phyloP scores from a whole-genome alignment of 2,888 invertebrate genomes.

The Dryobotodes eremita region DNA sequence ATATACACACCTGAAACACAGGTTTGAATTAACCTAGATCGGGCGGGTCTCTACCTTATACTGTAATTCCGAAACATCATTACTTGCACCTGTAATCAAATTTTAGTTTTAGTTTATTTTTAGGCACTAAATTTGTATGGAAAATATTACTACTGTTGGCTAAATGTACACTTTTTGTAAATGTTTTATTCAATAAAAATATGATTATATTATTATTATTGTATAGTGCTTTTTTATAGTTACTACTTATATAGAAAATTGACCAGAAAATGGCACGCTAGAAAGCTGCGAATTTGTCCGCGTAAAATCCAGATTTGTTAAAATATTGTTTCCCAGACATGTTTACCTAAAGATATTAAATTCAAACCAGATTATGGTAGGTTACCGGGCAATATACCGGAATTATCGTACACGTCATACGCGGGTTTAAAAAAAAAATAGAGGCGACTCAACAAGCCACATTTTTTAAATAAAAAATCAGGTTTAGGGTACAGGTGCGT shows the following conservation, averaged over 20 bases:
- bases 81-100: no score
- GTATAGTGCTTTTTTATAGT: neutral
- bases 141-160: no score
- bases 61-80: no score
- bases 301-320: conserved; percentile 20
- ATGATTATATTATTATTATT: no score
- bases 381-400: neutral
- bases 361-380: conserved; percentile 1
- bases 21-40: no score
- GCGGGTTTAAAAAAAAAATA: conserved; percentile 4
- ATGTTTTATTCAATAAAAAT: no score
- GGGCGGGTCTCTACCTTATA: no score
- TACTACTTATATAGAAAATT: conserved; percentile 20
- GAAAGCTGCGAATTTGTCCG: conserved; percentile 8
- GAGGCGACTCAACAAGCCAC: neutral
- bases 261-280: neutral
- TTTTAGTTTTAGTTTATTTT: no score
- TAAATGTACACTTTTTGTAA: no score
- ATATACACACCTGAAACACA: no score
- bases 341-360: neutral
- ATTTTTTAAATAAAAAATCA: conserved; percentile 12
- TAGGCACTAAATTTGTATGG: no score
- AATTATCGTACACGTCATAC: conserved; percentile 15
- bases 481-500: conserved; percentile 9
- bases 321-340: conserved; percentile 23